phyloP scores from a whole-genome alignment of 2,797 vertebrate species.

The Myotis planiceps region DNA sequence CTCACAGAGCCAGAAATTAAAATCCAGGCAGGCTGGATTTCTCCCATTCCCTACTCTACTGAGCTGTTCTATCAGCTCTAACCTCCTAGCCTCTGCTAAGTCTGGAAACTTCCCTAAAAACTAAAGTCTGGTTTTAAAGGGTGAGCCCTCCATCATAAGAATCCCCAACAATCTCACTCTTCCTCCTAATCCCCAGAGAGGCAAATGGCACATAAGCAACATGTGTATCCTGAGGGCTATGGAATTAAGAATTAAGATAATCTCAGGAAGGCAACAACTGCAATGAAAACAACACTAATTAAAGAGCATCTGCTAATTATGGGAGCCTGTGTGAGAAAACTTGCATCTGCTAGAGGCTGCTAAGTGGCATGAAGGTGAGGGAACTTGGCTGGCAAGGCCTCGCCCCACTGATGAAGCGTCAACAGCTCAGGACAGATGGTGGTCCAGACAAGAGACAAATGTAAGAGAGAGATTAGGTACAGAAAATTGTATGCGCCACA shows the following conservation, averaged over 20 bases:
- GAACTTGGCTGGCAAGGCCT: background rate
- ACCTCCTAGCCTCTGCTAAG: background rate
- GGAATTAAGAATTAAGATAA: conserved; percentile 22
- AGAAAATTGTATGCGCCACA: background rate
- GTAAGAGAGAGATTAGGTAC: background rate
- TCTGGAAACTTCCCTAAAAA: background rate
- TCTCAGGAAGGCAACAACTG: conserved; percentile 50
- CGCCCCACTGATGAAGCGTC: background rate
- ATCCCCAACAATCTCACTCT: background rate
- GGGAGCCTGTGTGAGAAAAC: conserved; percentile 41
- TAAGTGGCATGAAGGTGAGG: background rate
- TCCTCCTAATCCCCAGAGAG: background rate
- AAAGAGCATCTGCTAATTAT: conserved; percentile 76
- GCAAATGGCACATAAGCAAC: background rate
- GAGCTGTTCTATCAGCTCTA: background rate
- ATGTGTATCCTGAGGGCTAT: background rate
- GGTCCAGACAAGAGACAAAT: background rate
- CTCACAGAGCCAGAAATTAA: background rate
- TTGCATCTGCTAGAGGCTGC: conserved; percentile 39
- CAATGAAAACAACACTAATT: conserved; percentile 65
- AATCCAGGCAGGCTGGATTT: background rate
- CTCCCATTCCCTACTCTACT: background rate
- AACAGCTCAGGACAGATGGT: conserved; percentile 18
- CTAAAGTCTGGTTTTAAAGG: background rate
- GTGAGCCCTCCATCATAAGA: background rate